Conservation (phyloP, 2,113 vertebrate genomes). For the Onychostoma macrolepis region DNA sequence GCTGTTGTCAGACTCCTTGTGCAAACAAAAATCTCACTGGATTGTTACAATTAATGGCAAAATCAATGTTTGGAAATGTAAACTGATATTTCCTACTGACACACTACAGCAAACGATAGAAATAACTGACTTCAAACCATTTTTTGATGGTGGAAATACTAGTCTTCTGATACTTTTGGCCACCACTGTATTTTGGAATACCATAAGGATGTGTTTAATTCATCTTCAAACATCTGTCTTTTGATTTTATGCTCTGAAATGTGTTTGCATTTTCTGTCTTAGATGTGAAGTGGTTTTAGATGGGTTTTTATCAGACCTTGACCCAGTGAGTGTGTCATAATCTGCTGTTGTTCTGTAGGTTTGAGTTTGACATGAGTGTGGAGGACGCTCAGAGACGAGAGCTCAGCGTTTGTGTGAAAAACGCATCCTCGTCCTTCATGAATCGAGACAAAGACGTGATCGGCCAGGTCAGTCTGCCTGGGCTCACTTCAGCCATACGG, state of each 20-base stretch:
- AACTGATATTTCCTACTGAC: too few species aligned
- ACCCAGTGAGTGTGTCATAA: not conserved
- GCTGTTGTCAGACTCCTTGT: too few species aligned
- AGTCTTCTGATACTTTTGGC: too few species aligned
- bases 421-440: conserved; percentile 84
- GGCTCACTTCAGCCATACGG: not conserved
- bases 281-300: conserved; percentile 17
- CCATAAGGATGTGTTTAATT: not conserved
- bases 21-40: too few species aligned
- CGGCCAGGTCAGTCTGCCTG: conserved; percentile 80
- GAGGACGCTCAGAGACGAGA: conserved; percentile 76
- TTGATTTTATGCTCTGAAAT: not conserved
- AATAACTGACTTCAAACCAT: too few species aligned
- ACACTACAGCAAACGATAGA: too few species aligned
- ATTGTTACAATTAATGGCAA: too few species aligned
- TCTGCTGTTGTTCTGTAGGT: conserved; percentile 67
- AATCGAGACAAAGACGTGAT: conserved; percentile 81
- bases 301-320: not conserved
- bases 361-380: conserved; percentile 84
- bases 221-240: not conserved
- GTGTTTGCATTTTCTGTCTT: not conserved
- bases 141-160: too few species aligned
- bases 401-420: conserved; percentile 85
- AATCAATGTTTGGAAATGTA: too few species aligned
- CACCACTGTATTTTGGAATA: not conserved